A percentile compares a stretch with the other conserved stretches of the same genome.
phyloP scores from a whole-genome alignment of 2,888 invertebrate species.

The Trachelus troglodyta region DNA sequence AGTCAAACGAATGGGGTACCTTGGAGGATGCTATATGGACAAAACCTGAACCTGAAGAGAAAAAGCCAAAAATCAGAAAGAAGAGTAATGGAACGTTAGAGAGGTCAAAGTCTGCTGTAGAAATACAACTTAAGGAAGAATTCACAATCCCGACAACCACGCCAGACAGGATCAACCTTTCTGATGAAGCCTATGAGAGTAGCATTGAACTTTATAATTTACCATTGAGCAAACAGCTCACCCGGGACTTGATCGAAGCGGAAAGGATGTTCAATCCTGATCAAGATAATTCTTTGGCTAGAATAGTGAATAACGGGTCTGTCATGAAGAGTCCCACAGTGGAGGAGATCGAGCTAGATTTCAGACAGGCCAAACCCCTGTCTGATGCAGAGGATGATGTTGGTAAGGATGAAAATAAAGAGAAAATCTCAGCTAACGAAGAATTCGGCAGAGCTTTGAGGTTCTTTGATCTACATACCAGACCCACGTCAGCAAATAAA shows the following conservation, averaged over 20 bases:
- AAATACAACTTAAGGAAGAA: conserved; percentile 69
- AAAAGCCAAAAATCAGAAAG: conserved; percentile 39
- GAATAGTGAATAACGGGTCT: conserved; percentile 56
- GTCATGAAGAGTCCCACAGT: conserved; percentile 51
- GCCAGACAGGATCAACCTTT: conserved; percentile 22
- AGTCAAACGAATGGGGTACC: conserved; percentile 81
- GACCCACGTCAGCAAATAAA: conserved; percentile 12
- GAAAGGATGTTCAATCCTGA: conserved; percentile 57
- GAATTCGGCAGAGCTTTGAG: conserved; percentile 51
- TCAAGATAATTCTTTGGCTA: conserved; percentile 54
- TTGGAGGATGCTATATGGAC: conserved; percentile 81
- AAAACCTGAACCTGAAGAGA: conserved; percentile 53
- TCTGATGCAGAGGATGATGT: conserved; percentile 31
- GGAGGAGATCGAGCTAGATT: conserved; percentile 53
- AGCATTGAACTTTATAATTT: conserved; percentile 56
- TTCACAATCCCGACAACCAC: conserved; percentile 13
- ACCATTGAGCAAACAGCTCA: conserved; percentile 53
- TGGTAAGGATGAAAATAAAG: conserved; percentile 22
- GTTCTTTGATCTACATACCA: conserved; percentile 50
- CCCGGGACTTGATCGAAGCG: conserved; percentile 52
- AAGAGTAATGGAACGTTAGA: conserved; percentile 70
- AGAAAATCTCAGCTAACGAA: conserved; percentile 29
- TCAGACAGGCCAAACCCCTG: conserved; percentile 41
- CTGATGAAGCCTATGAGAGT: conserved; percentile 35
- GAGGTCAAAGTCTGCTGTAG: conserved; percentile 73